Conservation (phyloP, 2,797 vertebrate genomes). For the Setipinna tenuifilis region DNA sequence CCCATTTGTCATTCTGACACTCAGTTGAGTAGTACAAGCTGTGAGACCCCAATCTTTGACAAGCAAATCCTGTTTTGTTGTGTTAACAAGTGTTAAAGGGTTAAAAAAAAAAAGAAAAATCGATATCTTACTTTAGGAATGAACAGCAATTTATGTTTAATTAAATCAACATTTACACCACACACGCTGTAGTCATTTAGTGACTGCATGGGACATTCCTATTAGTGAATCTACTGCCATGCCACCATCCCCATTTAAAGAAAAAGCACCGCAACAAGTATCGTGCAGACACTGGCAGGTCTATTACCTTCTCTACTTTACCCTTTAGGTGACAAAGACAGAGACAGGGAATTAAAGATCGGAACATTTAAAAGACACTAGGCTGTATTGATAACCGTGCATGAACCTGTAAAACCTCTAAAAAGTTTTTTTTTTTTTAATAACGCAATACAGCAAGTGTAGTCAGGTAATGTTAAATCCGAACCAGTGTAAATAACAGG, state of each 20-base stretch:
- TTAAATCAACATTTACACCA: not conserved
- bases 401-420: not conserved
- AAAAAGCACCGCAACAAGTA: conserved; percentile 28
- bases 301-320: conserved; percentile 77
- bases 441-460: not conserved
- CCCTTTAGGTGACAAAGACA: conserved; percentile 61
- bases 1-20: not conserved
- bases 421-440: no score
- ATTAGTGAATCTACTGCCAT: conserved; percentile 59
- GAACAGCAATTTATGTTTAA: not conserved
- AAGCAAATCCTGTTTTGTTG: no score
- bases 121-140: not conserved
- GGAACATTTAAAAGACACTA: not conserved
- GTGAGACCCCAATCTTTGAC: no score
- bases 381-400: not conserved
- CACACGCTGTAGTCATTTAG: not conserved
- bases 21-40: no score
- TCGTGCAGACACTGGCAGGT: conserved; percentile 49
- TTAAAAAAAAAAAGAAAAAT: no score
- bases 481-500: not conserved
- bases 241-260: conserved; percentile 48
- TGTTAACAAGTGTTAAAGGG: no score
- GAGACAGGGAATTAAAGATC: conserved; percentile 32
- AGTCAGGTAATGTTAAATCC: not conserved
- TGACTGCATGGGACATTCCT: not conserved